Base-by-base conservation (phyloP, 2,888 invertebrate species). In the Desoria tigrina region DNA sequence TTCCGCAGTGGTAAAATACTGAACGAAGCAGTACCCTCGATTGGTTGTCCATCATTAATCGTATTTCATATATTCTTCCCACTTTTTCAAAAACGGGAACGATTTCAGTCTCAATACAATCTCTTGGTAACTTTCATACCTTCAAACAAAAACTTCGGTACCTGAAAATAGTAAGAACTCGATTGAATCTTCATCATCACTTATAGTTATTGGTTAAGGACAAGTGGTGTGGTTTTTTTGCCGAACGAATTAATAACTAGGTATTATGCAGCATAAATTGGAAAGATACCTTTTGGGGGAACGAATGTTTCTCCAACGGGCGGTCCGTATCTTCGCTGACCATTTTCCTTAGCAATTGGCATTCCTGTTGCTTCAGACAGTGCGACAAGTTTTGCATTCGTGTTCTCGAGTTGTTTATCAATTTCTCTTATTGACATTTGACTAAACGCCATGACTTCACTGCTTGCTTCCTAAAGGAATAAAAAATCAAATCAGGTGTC, bases 11-110 rank as follows among this genome's bases (percentile, higher is more conserved):
- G 82, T 82, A 1, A 84, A 83, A 75, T 80, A 85, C n/a, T 86
- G 86, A 0, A 90, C 88, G 79, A 92, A 94, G 1, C 88, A 90
- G 78, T 87, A 93, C 0, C 93, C 92, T 1, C 92, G 82, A 76
- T 89, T 92, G 0, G 84, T 84, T 0, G 77, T 90, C 88, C 84
- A 93, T 86, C 92, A 93, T 92, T 7, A 93, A 80, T 0, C 94
- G 82, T 76, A 93, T 81, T 77, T 90, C 88, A 79, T 89, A 88
- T 39, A 93, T 84, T 26, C 82, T 83, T 0, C 90, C 92, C 2
- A 85, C 81, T 39, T 77, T 81, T 2, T 85, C 81, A 73, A 92
- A 87, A 0, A 91, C 77, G 0, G 90, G 90, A 42, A 90, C 80
- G 64, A 84, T 77, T 71, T 84, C 90, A 74, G 90, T 88, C 80